phyloP scores from a whole-genome alignment of 2,888 invertebrate genomes.

The Portevinia maculata region DNA sequence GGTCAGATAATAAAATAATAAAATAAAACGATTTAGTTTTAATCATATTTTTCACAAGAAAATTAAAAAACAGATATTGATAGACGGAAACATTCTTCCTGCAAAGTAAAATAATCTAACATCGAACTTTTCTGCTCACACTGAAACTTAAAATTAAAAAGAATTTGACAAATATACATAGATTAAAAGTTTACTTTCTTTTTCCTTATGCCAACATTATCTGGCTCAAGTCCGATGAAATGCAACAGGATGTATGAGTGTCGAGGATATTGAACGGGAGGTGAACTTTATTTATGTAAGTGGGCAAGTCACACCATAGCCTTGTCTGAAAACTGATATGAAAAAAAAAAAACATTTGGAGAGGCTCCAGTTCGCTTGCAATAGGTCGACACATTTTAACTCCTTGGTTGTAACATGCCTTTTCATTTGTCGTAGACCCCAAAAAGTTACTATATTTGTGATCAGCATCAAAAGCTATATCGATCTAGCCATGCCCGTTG shows the following conservation, averaged over 20 bases:
- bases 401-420: too few relatives aligned
- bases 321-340: conserved; percentile 30
- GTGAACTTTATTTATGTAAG: conserved; percentile 38
- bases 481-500: too few relatives aligned
- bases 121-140: not conserved
- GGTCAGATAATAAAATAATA: too few relatives aligned
- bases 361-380: too few relatives aligned
- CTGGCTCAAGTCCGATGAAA: conserved; percentile 30
- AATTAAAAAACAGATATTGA: not conserved
- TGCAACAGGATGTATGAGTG: conserved; percentile 44
- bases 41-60: not conserved
- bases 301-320: conserved; percentile 26
- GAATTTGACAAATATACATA: too few relatives aligned
- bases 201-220: conserved; percentile 19
- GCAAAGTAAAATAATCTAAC: not conserved
- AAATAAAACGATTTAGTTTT: not conserved
- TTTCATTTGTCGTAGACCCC: too few relatives aligned
- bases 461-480: too few relatives aligned
- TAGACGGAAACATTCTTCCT: not conserved
- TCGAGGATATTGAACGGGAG: conserved; percentile 20
- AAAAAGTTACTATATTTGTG: too few relatives aligned
- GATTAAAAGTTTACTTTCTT: conserved; percentile 9
- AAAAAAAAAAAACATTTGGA: conserved; percentile 4
- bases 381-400: too few relatives aligned
- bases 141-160: not conserved